phyloP scores from a whole-genome alignment of 2,113 vertebrate genomes.

The Eublepharis macularius region DNA sequence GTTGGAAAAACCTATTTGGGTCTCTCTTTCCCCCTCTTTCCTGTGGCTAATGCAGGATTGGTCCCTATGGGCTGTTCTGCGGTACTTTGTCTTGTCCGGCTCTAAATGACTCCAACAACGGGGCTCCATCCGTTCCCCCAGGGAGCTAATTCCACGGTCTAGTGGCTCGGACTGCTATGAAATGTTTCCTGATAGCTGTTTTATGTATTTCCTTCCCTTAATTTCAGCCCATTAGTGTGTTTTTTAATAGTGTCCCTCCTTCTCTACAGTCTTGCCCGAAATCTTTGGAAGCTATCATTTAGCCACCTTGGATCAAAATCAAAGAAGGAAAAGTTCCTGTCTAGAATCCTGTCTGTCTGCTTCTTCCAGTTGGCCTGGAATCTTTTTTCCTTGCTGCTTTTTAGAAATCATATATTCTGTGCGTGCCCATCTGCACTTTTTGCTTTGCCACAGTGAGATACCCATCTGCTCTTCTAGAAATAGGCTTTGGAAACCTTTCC shows the following conservation, averaged over 20 bases:
- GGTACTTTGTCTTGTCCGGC: slow-evolving; percentile 5
- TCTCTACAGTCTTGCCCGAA: background rate
- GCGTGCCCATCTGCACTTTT: background rate
- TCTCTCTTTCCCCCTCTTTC: background rate
- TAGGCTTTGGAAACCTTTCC: background rate
- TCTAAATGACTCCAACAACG: slow-evolving; percentile 34
- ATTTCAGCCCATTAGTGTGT: background rate
- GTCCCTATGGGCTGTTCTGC: background rate
- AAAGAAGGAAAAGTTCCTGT: background rate
- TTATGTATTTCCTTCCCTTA: slow-evolving; percentile 9
- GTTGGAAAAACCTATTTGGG: slow-evolving; percentile 8
- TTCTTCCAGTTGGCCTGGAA: background rate
- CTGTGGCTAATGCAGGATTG: background rate
- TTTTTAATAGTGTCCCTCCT: background rate
- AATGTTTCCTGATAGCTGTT: background rate
- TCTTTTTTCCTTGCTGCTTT: background rate
- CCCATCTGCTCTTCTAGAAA: slow-evolving; percentile 15
- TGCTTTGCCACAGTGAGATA: background rate
- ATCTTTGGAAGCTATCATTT: background rate
- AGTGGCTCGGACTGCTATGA: slow-evolving; percentile 12
- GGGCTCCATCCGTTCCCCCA: slow-evolving; percentile 6
- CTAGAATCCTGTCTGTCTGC: background rate
- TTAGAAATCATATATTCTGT: background rate
- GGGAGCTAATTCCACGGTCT: background rate
- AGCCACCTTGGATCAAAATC: background rate